Base-by-base conservation (phyloP, 2,888 invertebrate genomes). In the Tenodera sinensis region DNA sequence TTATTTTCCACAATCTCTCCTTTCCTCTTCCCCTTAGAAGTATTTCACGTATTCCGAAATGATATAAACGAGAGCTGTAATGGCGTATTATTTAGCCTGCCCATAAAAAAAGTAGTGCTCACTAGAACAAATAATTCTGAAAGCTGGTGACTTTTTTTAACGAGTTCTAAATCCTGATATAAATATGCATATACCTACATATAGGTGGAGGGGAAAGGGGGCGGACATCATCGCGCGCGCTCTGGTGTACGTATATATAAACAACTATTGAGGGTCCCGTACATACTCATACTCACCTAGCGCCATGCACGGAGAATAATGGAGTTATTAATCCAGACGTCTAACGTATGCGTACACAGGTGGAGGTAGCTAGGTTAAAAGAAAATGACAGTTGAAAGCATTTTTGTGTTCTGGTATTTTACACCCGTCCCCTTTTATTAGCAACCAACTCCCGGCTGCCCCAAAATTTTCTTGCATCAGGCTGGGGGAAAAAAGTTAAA, bases 311-410 rank as follows among this genome's bases (percentile, higher is more conserved):
- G 81, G 86, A 25, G n/a, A 87, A 87, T 87, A 87, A 83, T n/a
- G 87, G 34, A 25, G 47, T 85, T 85, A 85, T 85, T 85, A 85
- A 85, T 85, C 54, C 54, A 71, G 54, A 71, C 54, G 54, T 71
- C 54, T 71, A 71, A 71, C 54, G 54, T 71, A 71, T 71, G 54
- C 54, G 54, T 71, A 71, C 54, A 85, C 87, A 81, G 30, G 81
- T 71, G 25, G 81, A 28, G 81, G 82, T 83, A 86, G 54, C 81
- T 54, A 85, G 27, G 83, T 82, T 89, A 88, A 88, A 89, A 90
- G 88, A 84, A 88, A 90, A 90, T 89, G 89, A 88, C 89, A 90
- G 89, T 90, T 90, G 90, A 90, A 88, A 90, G 90, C 90, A 90
- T 90, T 90, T 90, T 90, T 90, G 90, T 90, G 90, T 90, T 84